Evolutionary conservation across 2,888 invertebrate species (phyloP), one percentile per base, ranked within the genome.

Genomic region (Hirtodrosophila cameraria): DNA sequence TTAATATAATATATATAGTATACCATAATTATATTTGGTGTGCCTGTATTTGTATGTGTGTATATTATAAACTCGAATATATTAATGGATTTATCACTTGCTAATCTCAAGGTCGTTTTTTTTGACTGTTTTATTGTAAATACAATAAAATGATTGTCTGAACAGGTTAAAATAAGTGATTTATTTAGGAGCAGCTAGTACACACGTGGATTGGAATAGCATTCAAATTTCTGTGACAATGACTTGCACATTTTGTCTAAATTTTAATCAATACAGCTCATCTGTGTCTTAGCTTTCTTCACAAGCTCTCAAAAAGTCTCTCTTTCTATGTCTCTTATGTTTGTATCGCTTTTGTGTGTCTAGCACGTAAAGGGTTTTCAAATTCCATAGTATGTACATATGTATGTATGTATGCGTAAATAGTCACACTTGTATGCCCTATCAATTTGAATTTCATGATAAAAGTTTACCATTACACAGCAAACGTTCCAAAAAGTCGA

Each of bases 391-490:
- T 13, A 15, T 15, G 15, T 2, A 41, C 2, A 3, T 11, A 20
- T 16, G 9, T 18, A 12, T 33, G 8, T 20, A 5, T 7, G 13
- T 12, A 2, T 18, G 11, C 27, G 15, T 27, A 39, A 48, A 62
- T 59, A 69, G 60, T 49, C 62, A 54, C 69, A 68, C 75, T 63
- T 62, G 53, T 58, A 59, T 11, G 52, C 72, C 58, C 66, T 72
- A 80, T 80, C 86, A 80, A 86, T 86, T 70, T 52, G 63, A 53
- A 70, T 67, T 84, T 81, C 67, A 55, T 65, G 81, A 74, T 84
- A 77, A 84, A 73, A 80, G 70, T 65, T 80, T 61, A 86, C 41
- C 53, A 80, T 86, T 86, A 84, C 86, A 65, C 73, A 38, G 55
- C 63, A 41, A 60, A 72, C 58, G 69, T 27, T 9, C 13, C 18